Percentiles rank a stretch among this genome's conserved stretches.
Conservation (phyloP, 2,113 vertebrate species). For the Sander lucioperca region DNA sequence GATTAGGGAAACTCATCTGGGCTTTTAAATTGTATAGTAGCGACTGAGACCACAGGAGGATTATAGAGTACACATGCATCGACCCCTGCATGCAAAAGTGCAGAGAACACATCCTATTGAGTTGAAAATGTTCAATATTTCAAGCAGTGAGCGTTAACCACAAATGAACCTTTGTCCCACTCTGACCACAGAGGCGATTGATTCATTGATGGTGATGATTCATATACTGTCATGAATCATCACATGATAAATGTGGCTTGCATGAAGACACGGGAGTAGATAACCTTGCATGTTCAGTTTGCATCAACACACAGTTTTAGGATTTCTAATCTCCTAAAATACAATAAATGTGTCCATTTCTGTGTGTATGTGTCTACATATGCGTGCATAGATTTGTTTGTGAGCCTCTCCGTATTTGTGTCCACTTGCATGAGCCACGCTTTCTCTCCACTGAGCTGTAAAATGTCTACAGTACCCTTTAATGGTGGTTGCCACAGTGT, state of each 20-base stretch:
- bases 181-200: constrained; percentile 13
- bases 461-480: constrained; percentile 54
- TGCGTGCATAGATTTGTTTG: constrained; percentile 14
- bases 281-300: constrained; percentile 14
- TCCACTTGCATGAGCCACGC: constrained; percentile 41
- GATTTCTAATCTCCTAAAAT: neutral
- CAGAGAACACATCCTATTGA: constrained; percentile 22
- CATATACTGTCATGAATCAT: neutral
- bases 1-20: constrained; percentile 65
- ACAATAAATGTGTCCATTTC: constrained; percentile 1
- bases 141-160: constrained; percentile 23
- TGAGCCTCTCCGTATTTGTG: constrained; percentile 33
- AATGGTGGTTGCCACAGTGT: constrained; percentile 46
- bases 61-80: constrained; percentile 21
- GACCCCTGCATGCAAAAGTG: constrained; percentile 20
- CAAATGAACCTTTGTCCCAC: constrained; percentile 35
- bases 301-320: constrained; percentile 12
- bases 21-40: constrained; percentile 54
- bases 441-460: constrained; percentile 67
- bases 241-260: constrained; percentile 9
- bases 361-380: constrained; percentile 19
- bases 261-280: neutral
- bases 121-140: constrained; percentile 51
- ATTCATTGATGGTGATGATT: neutral
- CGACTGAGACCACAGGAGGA: constrained; percentile 37